Percentiles rank a stretch among this genome's conserved stretches.
Evolutionary conservation across 2,797 vertebrate genomes (phyloP).

Genomic region (Tenualosa ilisha): DNA sequence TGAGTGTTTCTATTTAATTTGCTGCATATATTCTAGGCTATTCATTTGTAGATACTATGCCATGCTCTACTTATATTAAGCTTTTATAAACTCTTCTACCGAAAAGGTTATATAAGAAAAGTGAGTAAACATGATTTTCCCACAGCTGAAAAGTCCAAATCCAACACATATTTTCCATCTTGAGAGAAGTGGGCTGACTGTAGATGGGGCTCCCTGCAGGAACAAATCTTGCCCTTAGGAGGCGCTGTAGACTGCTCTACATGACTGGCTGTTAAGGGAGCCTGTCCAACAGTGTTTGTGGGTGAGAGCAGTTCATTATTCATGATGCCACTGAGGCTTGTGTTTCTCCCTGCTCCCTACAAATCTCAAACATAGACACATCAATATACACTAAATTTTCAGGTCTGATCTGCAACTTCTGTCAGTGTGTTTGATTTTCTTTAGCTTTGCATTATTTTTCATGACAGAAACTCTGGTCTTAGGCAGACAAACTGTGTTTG

Average conservation of each 20-base stretch:
- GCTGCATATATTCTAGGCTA: no score
- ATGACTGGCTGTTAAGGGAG: not conserved
- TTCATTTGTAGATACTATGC: no score
- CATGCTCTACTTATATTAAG: not conserved
- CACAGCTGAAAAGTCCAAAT: not conserved
- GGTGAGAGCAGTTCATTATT: constrained; percentile 71
- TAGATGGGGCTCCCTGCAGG: not conserved
- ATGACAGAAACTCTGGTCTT: no score
- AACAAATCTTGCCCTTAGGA: constrained; percentile 60
- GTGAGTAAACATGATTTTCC: not conserved
- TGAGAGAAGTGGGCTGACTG: not conserved
- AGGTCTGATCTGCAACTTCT: not conserved
- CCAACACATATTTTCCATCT: not conserved
- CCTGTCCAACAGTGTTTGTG: constrained; percentile 3
- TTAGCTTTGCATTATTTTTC: no score
- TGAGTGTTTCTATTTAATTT: no score
- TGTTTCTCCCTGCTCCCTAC: constrained; percentile 66
- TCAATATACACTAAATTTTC: not conserved
- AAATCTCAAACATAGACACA: constrained; percentile 58
- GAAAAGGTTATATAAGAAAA: not conserved
- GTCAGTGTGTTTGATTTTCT: no score
- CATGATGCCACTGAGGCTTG: constrained; percentile 72
- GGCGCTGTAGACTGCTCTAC: constrained; percentile 70
- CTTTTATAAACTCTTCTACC: not conserved
- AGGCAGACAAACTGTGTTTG: not conserved